Conservation (phyloP, 2,888 invertebrate species). For the Ormyrus pomaceus region DNA sequence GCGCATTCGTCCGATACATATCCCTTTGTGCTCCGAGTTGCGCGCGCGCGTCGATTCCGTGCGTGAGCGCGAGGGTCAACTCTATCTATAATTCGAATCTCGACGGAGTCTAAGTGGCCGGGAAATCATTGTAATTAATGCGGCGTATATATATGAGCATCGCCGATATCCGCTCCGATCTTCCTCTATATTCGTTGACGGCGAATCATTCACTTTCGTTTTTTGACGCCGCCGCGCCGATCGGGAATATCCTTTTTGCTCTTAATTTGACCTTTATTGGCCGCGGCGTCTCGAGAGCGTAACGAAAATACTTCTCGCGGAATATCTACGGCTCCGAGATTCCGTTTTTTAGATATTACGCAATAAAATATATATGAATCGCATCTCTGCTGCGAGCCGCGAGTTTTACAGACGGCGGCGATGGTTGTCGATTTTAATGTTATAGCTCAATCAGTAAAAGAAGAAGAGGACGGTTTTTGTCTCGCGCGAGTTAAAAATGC, state of each 20-base stretch:
- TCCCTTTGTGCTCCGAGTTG: background rate
- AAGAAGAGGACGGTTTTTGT: no score
- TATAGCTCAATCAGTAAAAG: no score
- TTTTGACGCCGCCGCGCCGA: background rate
- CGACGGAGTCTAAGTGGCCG: conserved; percentile 65
- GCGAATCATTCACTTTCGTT: conserved; percentile 29
- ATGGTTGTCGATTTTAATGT: no score
- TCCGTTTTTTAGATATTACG: background rate
- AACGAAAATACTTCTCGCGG: no score
- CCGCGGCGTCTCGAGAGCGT: no score
- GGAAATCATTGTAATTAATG: conserved; percentile 70
- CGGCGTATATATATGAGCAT: conserved; percentile 52
- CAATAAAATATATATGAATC: background rate
- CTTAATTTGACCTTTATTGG: conserved; percentile 16
- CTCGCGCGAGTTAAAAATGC: no score
- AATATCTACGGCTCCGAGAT: background rate
- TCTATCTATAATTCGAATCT: conserved; percentile 70
- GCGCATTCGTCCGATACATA: background rate
- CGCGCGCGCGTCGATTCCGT: background rate
- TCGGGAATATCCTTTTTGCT: background rate
- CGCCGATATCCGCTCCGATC: conserved; percentile 8
- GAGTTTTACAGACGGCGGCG: no score
- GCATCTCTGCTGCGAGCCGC: background rate
- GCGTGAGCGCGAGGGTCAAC: background rate
- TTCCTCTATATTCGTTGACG: background rate